Base-by-base conservation (phyloP, 2,888 invertebrate genomes). In the Ypsolopha scabrella region DNA sequence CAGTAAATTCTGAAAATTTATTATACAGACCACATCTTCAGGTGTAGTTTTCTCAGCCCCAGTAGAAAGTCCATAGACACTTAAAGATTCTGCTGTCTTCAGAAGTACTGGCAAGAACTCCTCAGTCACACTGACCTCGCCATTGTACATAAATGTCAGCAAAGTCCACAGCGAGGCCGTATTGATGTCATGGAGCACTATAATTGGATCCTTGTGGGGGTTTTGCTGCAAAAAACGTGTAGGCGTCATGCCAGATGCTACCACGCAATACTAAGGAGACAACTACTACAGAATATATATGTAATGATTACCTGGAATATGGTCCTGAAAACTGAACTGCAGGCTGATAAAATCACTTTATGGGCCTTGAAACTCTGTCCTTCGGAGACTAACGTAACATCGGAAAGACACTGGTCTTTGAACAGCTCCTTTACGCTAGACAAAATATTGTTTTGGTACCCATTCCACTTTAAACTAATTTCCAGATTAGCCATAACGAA, bases 151-250 rank as follows among this genome's bases (percentile, higher is more conserved):
- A 70, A 92, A 92, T 65, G 89, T 89, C 58, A 92, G 79, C 48
- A 92, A 69, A 35, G 90, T 90, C 62, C 88, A 88, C 64, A 92
- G 75, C 62, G 91, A 91, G 57, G 87, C 87, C 59, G 90, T 90
- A 68, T 90, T 89, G 61, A 92, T 91, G 80, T 92, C 92, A 73
- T 92, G 90, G 54, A 92, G 87, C 63, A 92, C 91, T 80, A 92
- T 91, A 72, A 92, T 91, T 60, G 92, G 92, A 86, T 91, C 91
- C 67, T 89, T 90, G 80, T 90, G 91, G 68, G 92, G 92, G 86
- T 92, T 92, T 74, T 90, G 90, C 91, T 92, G 75, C 55, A 85
- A 88, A 72, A 54, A 66, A 64, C 51, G 67, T 60, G 85, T 83
- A 72, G 83, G 85, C 64, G 83, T 83, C 55, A 73, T 55, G 56